These are phyloP conservation scores for Pyrgilauda ruficollis DNA, from an alignment of 2,113 vertebrate species.

Conservation along the genomic window DNA sequence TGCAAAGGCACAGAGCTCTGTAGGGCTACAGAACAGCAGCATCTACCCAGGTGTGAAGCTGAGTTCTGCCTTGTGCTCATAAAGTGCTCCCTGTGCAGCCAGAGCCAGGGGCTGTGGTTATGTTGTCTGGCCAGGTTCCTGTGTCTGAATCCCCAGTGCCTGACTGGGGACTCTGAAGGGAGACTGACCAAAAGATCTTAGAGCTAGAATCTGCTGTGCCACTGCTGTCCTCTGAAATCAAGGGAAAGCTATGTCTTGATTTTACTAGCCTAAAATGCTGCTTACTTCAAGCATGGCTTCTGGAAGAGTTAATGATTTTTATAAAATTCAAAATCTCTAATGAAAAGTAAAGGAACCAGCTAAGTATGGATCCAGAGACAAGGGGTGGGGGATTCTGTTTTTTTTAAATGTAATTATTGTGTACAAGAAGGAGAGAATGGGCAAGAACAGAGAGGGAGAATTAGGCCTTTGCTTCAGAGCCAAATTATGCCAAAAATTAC, in stretches of 20 bases:
- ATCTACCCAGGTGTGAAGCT: background rate
- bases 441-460: background rate
- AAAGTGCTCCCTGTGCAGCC: background rate
- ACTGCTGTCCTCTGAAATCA: background rate
- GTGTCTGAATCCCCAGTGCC: background rate
- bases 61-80: background rate
- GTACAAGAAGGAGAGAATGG: background rate
- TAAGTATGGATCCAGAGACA: background rate
- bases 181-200: background rate
- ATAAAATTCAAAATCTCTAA: background rate
- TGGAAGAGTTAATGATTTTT: background rate
- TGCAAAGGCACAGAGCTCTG: background rate
- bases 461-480: background rate
- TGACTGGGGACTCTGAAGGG: background rate
- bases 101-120: constrained; percentile 7
- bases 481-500: background rate
- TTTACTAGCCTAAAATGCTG: background rate
- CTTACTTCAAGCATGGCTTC: background rate
- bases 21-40: background rate
- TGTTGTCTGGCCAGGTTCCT: constrained; percentile 4
- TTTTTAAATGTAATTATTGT: background rate
- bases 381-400: fast-evolving
- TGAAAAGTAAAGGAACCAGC: background rate
- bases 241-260: background rate
- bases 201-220: background rate